phyloP scores from a whole-genome alignment of 2,888 invertebrate genomes.

The Apamea anceps region DNA sequence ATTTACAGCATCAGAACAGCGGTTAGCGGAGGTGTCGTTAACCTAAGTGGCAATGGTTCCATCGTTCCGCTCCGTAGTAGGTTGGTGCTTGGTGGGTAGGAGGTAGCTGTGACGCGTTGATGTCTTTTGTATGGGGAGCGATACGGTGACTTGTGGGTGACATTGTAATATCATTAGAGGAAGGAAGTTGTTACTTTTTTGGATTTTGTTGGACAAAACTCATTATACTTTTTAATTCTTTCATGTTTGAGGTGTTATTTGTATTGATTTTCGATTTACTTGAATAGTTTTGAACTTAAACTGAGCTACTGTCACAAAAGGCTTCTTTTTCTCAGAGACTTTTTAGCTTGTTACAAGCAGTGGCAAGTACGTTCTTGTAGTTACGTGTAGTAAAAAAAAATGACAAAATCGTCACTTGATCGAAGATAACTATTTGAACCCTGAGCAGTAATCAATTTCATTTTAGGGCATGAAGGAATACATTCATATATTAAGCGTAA shows the following conservation, averaged over 20 bases:
- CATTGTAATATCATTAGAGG: background rate
- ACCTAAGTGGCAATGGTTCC: slow-evolving; percentile 35
- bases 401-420: too few species aligned
- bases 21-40: slow-evolving; percentile 47
- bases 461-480: background rate
- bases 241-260: background rate
- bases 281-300: background rate
- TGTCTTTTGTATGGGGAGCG: slow-evolving; percentile 32
- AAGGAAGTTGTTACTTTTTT: background rate
- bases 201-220: background rate
- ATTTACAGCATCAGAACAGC: slow-evolving; percentile 26
- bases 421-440: too few species aligned
- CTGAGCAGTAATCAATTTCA: background rate
- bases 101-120: slow-evolving; percentile 34
- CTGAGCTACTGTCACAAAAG: background rate
- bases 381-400: too few species aligned
- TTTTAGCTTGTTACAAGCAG: background rate
- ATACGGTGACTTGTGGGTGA: too few species aligned
- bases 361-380: background rate
- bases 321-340: background rate
- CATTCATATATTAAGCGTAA: background rate
- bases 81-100: background rate
- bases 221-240: background rate
- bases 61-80: slow-evolving; percentile 7
- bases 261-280: background rate